Conservation (phyloP, 1,140 invertebrate genomes). For the Saxidomus purpurata region DNA sequence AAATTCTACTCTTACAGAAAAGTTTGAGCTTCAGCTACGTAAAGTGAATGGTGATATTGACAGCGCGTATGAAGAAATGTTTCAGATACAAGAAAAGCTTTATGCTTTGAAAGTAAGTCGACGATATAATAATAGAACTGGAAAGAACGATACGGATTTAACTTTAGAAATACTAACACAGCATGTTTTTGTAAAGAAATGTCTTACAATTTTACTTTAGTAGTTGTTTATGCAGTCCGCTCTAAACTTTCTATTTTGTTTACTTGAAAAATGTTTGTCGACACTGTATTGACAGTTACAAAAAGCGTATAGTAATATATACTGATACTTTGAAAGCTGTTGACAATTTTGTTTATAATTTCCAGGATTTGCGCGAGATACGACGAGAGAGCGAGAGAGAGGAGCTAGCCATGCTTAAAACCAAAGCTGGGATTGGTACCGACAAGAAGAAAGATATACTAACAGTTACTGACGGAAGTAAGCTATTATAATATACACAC, state of each 20-base stretch:
- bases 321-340: too few relatives aligned
- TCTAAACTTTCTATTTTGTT: too few relatives aligned
- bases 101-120: neutral
- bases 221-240: too few relatives aligned
- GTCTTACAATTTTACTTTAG: too few relatives aligned
- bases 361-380: neutral
- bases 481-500: too few relatives aligned
- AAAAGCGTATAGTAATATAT: too few relatives aligned
- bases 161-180: too few relatives aligned
- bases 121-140: neutral
- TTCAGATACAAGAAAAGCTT: slow-evolving; percentile 31
- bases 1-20: slow-evolving; percentile 12
- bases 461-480: neutral
- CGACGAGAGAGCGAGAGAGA: neutral
- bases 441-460: neutral
- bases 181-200: too few relatives aligned
- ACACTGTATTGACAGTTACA: too few relatives aligned
- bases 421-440: neutral
- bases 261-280: too few relatives aligned
- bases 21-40: slow-evolving; percentile 2
- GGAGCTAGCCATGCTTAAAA: neutral
- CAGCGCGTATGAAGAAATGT: slow-evolving; percentile 19
- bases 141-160: too few relatives aligned
- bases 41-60: slow-evolving; percentile 33
- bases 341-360: neutral